Evolutionary conservation across 2,113 vertebrate species (phyloP), one percentile per base, ranked within the genome.

Genomic region (Clupea harengus): DNA sequence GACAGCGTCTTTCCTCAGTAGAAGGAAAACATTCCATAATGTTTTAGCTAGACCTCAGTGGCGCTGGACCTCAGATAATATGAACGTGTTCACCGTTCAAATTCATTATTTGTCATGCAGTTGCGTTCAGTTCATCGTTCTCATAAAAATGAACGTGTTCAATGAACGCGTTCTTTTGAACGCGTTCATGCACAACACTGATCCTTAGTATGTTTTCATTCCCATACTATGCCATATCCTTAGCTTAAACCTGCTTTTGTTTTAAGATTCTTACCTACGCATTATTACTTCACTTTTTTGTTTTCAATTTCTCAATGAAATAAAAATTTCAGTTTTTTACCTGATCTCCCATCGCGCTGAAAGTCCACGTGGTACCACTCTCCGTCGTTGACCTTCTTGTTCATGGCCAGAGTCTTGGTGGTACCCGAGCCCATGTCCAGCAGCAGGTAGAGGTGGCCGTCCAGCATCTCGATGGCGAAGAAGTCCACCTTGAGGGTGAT

Each of bases 341-440:
- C 98, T 95, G 98, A 97, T 78, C 98, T 95, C 86, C 98, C 98
- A 0, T 99, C 98, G 83, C 98, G 95, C 89, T 99, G 98, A 89
- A 99, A 99, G 93, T 99, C 98, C 86, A 99, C 98, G 0, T 99
- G 98, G 92, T 99, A 99, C 98, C 98, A 99, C 89, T 99, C 98
- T 83, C 98, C 98, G 8, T 99, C 98, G 86, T 99, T 99, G 88
- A 99, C 98, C 86, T 99, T 99, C 91, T 94, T 97, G 93, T 97
- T 96, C 9, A 98, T 94, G 49, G 98, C 97, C 92, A 95, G 97
- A 87, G 97, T 98, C 94, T 99, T 99, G 89, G 98, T 99, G 89
- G 98, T 99, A 89, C 98, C 98, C 20, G 98, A 99, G 82, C 98
- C 98, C 98, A 99, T 99, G 93, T 99, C 98, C 86, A 99, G 92